Percentiles rank a stretch among this genome's conserved stretches.
Evolutionary conservation across 2,797 vertebrate species (phyloP).

Genomic region (Notamacropus eugenii): DNA sequence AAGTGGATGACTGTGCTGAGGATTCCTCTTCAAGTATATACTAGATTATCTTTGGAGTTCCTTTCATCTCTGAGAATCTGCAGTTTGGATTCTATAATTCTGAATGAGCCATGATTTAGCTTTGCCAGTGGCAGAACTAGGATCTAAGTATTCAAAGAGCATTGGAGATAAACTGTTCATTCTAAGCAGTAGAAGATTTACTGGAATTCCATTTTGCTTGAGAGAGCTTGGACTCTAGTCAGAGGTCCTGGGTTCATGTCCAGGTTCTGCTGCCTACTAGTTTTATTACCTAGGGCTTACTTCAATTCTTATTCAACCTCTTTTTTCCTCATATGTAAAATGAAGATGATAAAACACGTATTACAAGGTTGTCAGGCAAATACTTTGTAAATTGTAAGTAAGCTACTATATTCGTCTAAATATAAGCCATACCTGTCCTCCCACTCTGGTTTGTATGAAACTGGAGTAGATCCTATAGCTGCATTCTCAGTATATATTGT

Average conservation of each 20-base stretch:
- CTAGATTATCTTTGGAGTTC: not conserved
- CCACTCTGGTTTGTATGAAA: not conserved
- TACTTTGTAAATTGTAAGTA: not conserved
- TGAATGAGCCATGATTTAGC: not conserved
- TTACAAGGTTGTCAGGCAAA: not conserved
- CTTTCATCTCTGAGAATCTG: not conserved
- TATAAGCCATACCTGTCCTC: not conserved
- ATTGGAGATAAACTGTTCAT: not conserved
- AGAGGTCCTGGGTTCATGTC: not conserved
- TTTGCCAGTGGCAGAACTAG: not conserved
- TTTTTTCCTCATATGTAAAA: not conserved
- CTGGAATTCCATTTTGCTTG: not conserved
- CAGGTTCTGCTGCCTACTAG: not conserved
- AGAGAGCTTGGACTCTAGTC: not conserved
- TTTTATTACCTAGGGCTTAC: not conserved
- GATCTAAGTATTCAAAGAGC: not conserved
- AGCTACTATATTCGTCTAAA: not conserved
- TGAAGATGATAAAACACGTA: not conserved
- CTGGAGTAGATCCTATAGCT: not conserved
- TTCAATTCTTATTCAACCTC: not conserved
- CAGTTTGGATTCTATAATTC: not conserved
- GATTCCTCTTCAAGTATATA: not conserved
- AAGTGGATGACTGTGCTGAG: not conserved
- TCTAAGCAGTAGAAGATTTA: not conserved
- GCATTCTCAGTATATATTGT: not conserved